phyloP scores from a whole-genome alignment of 2,888 invertebrate species.

The Clanis bilineata region DNA sequence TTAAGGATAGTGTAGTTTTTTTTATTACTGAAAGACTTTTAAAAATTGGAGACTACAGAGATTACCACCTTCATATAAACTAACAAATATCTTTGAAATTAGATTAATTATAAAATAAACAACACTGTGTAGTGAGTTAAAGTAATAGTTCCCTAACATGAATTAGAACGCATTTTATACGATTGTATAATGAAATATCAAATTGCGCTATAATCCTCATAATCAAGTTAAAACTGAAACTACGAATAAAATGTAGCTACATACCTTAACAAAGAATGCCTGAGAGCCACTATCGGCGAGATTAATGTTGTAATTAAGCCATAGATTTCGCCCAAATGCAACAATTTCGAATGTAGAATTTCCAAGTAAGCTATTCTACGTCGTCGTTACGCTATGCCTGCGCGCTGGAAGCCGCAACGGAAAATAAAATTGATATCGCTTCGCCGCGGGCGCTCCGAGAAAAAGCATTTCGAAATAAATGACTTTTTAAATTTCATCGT shows the following conservation, averaged over 20 bases:
- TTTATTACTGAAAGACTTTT: no score
- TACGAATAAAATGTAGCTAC: neutral
- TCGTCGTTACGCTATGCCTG: conserved; percentile 41
- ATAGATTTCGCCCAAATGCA: conserved; percentile 3
- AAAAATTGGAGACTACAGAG: no score
- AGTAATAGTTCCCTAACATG: no score
- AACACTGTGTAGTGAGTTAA: no score
- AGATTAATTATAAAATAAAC: no score
- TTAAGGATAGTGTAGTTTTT: no score
- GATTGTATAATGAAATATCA: no score
- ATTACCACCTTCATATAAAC: no score
- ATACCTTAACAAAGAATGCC: neutral
- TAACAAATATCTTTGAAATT: no score
- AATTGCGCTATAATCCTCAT: no score
- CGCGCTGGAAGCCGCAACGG: conserved; percentile 66
- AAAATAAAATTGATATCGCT: conserved; percentile 81
- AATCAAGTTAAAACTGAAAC: no score
- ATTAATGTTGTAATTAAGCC: conserved; percentile 1
- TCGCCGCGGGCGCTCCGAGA: conserved; percentile 76
- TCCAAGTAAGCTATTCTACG: conserved; percentile 38
- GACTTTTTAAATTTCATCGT: conserved; percentile 83
- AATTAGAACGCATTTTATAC: no score
- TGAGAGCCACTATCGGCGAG: neutral
- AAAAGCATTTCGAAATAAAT: conserved; percentile 82
- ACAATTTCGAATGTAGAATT: conserved; percentile 26